phyloP scores from a whole-genome alignment of 2,888 invertebrate species.

The Apoderus coryli region DNA sequence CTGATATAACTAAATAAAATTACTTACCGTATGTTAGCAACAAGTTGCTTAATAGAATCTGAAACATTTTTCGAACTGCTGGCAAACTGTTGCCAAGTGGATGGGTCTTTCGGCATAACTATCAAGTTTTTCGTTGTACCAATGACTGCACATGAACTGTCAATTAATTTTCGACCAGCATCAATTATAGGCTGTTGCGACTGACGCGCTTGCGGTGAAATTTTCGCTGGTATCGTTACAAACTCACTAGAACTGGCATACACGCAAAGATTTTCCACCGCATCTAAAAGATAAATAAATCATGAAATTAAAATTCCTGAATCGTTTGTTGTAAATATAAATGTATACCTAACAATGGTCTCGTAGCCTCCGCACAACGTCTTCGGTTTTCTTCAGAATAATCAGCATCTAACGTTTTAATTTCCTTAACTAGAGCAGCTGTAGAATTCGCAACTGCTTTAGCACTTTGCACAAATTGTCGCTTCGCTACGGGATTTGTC shows the following conservation, averaged over 20 bases:
- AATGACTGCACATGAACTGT: conserved; percentile 83
- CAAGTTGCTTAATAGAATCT: conserved; percentile 89
- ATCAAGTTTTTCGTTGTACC: conserved; percentile 80
- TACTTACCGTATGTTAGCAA: conserved; percentile 68
- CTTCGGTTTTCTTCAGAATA: conserved; percentile 63
- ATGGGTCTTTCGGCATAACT: conserved; percentile 76
- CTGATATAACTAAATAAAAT: conserved; percentile 1
- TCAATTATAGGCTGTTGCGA: conserved; percentile 80
- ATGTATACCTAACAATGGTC: conserved; percentile 44
- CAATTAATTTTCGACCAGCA: conserved; percentile 63
- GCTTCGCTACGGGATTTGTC: conserved; percentile 78
- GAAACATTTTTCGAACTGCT: conserved; percentile 90
- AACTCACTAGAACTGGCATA: conserved; percentile 94
- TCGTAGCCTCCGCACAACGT: conserved; percentile 63
- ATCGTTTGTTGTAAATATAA: conserved; percentile 1
- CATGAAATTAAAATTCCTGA: no score
- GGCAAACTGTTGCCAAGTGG: conserved; percentile 89
- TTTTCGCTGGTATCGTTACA: conserved; percentile 80
- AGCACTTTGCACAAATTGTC: conserved; percentile 94
- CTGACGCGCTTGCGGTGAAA: conserved; percentile 67
- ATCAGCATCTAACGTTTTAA: conserved; percentile 77
- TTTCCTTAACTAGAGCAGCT: conserved; percentile 84
- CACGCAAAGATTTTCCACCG: conserved; percentile 81
- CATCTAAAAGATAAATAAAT: conserved; percentile 39
- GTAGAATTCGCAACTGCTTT: conserved; percentile 96